Percentiles rank a stretch among this genome's conserved stretches.
phyloP scores from a whole-genome alignment of 1,140 invertebrate species.

The Amphibalanus amphitrite region DNA sequence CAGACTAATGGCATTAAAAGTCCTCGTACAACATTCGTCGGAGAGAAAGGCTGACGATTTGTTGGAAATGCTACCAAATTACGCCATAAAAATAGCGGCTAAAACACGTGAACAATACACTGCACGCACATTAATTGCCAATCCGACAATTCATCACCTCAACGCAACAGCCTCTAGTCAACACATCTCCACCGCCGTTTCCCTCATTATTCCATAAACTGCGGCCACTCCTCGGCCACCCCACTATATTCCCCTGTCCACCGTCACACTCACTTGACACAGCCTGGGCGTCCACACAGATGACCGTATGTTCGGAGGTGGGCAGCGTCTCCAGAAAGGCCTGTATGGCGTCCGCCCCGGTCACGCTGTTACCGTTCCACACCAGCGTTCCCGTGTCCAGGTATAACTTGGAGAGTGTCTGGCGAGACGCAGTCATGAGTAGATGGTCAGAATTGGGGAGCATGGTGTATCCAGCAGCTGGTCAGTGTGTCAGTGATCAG shows the following conservation, averaged over 20 bases:
- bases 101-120: neutral
- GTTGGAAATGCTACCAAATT: no score
- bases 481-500: no score
- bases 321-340: conserved; percentile 59
- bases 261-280: conserved; percentile 37
- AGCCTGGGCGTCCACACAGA: conserved; percentile 58
- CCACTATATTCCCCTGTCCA: conserved; percentile 5
- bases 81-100: no score
- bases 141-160: neutral
- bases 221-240: neutral
- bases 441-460: no score
- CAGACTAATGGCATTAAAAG: no score
- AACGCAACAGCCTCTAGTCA: neutral
- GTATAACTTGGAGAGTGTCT: conserved; percentile 48
- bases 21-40: no score
- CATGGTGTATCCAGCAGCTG: no score
- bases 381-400: conserved; percentile 55
- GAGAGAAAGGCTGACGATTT: no score
- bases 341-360: conserved; percentile 52
- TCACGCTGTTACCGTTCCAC: conserved; percentile 68
- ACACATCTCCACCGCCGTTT: neutral
- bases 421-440: neutral
- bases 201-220: neutral
- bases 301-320: conserved; percentile 44
- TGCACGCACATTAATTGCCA: neutral